Evolutionary conservation across 2,113 vertebrate species (phyloP), one percentile per base, ranked within the genome.

Genomic region (Stegastes partitus): DNA sequence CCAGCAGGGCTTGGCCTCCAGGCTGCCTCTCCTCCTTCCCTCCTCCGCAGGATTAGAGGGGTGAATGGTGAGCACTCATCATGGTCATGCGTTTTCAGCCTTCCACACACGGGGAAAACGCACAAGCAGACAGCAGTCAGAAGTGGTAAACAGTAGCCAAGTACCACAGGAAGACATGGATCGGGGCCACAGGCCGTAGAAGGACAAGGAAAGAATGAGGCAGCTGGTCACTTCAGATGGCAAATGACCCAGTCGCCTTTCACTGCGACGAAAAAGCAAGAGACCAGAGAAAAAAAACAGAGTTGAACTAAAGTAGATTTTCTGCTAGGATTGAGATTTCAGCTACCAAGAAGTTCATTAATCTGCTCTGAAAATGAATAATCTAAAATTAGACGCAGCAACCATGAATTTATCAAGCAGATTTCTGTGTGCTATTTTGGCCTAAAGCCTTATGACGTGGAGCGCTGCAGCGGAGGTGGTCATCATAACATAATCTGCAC

Each of bases 1-100:
- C 64, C 81, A 64, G 69, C 84, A 68, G 82, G 87, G 78, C 68
- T 83, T 45, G 79, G 89, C 88, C 89, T 85, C 0, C 21, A 82
- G 83, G 83, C 79, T 61, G 87, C 76, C 74, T 81, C 86, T 87
- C 78, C 76, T 50, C 68, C 8, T 34, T 84, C 82, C 74, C 80
- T 76, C 74, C 81, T 86, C 84, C 65, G 0, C 83, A 77, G 87
- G 87, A 89, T 85, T 83, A 89, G 70, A 85, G 56, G 87, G 82
- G 80, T 81, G 82, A 79, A 76, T 22, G 67, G 79, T 68, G 77
- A 69, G 77, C 74, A 26, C 76, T 84, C 80, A 81, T 74, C 84
- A 31, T 62, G 77, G 82, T 77, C 68, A 57, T 64, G 76, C 21
- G 47, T 77, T 84, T 79, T 83, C 73, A 56, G 66, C 75, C 42